Evolutionary conservation across 2,888 invertebrate species (phyloP), one percentile per base, ranked within the genome.

Genomic region (Ochropleura plecta): DNA sequence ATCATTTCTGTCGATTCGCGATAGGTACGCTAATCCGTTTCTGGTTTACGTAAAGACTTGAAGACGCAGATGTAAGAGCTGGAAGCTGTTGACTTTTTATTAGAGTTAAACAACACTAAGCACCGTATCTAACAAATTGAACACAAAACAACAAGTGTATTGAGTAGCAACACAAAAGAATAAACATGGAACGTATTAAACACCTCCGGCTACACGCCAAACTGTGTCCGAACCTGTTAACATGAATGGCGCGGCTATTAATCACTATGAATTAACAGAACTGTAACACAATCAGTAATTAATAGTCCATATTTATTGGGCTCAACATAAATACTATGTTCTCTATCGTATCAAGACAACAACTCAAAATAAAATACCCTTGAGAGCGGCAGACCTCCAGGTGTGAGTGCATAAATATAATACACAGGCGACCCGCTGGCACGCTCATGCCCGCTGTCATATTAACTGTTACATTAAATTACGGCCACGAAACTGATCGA

Each of bases 381-480:
- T 88, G 87, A 86, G 90, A 89, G 88, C 88, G 82, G 86, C 86
- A 93, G 95, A 96, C 96, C 96, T 96, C 96, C 96, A 96, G 95
- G 96, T 96, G 96, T 94, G 96, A 96, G 93, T 94, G 94, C 96
- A 96, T 96, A 96, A 96, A 96, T 96, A 95, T 95, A 92, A 93
- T 93, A 93, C 92, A 92, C 92, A 90, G 95, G 90, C 95, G 93
- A 95, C 96, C 96, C 96, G 96, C 96, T 96, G 96, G 95, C 94
- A 93, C 89, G 93, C 95, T 95, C 96, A 95, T 93, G 95, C 94
- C 92, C 89, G 95, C 96, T 96, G 96, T 96, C 96, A 96, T 96
- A 96, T 96, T 96, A 96, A 96, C 96, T 96, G 96, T 96, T 95
- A 96, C 96, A 95, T 96, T 96, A 96, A 96, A 96, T 96, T 96